phyloP scores from a whole-genome alignment of 2,888 invertebrate species.

The Ormyrus nitidulus region DNA sequence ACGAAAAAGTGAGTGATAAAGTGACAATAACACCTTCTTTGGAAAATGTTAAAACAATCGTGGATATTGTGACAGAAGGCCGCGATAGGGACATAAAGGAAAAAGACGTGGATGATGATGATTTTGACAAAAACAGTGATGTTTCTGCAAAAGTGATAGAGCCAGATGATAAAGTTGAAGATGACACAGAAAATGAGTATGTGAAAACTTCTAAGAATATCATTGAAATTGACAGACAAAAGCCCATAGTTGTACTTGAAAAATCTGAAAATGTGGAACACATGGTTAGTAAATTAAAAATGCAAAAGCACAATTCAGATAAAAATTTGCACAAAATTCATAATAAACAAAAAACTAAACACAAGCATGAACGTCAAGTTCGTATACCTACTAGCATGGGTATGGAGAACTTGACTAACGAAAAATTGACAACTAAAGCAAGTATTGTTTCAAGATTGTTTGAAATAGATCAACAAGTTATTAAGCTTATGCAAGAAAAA shows the following conservation, averaged over 20 bases:
- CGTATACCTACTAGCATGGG: slow-evolving; percentile 5
- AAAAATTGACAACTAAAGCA: slow-evolving; percentile 61
- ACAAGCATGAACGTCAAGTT: slow-evolving; percentile 40
- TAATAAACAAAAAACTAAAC: slow-evolving; percentile 61
- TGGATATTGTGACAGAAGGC: too few relatives aligned
- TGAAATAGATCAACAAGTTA: slow-evolving; percentile 80
- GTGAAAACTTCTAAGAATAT: not conserved
- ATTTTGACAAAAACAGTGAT: not conserved
- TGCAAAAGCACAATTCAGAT: slow-evolving; percentile 28
- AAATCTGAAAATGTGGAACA: slow-evolving; percentile 57
- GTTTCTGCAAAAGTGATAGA: not conserved
- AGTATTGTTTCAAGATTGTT: slow-evolving; percentile 79
- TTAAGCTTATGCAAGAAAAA: slow-evolving; percentile 78
- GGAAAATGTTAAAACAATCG: too few relatives aligned
- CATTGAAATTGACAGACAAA: slow-evolving; percentile 40
- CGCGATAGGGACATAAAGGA: too few relatives aligned
- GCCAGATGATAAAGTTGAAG: not conserved
- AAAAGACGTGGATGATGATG: too few relatives aligned
- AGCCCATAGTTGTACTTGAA: slow-evolving; percentile 58
- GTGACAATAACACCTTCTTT: too few relatives aligned
- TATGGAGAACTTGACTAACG: slow-evolving; percentile 42
- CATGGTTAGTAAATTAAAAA: slow-evolving; percentile 37
- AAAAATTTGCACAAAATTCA: slow-evolving; percentile 60
- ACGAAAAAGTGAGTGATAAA: too few relatives aligned
- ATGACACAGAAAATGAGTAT: too few relatives aligned